Evolutionary conservation across 2,888 invertebrate species (phyloP), one percentile per base, ranked within the genome.

Genomic region (Pristionchus arcanus): DNA sequence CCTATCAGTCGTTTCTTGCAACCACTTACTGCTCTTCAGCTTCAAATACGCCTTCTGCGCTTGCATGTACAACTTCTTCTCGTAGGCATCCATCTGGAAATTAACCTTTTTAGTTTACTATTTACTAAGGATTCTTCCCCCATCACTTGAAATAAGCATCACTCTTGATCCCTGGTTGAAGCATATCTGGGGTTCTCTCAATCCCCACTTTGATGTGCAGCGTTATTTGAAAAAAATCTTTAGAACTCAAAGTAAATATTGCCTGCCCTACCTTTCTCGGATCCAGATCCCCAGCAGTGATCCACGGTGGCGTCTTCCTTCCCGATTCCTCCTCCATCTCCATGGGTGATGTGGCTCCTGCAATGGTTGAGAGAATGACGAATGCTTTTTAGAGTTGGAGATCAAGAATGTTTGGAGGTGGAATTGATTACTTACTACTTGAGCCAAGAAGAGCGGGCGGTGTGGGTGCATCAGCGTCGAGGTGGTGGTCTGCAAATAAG

Each of bases 281-380:
- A n/a, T 81, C 28, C 19, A 81, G 5, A 21, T 31, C 28, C 0
- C 81, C 81, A 1, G 42, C 31, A 15, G 31, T n/a, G n/a, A 88
- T 49, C 71, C 74, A 88, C 7, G 74, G 28, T 7, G 87, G 87
- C 13, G 87, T 88, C 25, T 13, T n/a, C 15, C 87, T 71, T 4
- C 63, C 63, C 1, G 21, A 16, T 2, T 88, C 87, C 4, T 88
- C 55, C 25, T 74, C 59, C 42, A 55, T 59, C 25, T 85, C 59
- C 85, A 85, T 85, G 9, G 85, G 85, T 1, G 85, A 85, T 3
- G 85, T 85, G 19, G 85, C 28, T 34, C 85, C 85, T 85, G 21
- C 7, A 85, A 49, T 5, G 5, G 42, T 42, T 42, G 42, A 5
- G 42, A 42, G 42, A 42, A 42, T n/a, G n/a, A n/a, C n/a, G n/a